phyloP scores from a whole-genome alignment of 2,113 vertebrate genomes.

The Halichoerus grypus region DNA sequence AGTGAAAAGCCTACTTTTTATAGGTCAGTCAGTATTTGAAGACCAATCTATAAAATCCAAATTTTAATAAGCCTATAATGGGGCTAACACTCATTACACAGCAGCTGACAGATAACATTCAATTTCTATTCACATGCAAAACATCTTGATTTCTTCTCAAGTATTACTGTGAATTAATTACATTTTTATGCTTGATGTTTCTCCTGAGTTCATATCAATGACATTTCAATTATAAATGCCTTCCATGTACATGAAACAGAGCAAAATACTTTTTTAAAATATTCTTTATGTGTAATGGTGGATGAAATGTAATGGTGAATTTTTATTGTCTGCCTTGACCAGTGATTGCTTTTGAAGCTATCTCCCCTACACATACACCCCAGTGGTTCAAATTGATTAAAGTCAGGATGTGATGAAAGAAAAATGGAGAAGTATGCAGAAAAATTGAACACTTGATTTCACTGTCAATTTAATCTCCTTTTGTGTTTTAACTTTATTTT shows the following conservation, averaged over 20 bases:
- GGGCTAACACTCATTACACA: background rate
- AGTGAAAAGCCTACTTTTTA: background rate
- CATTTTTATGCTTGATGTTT: background rate
- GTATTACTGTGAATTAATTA: constrained; percentile 43
- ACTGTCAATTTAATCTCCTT: background rate
- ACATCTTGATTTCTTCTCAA: background rate
- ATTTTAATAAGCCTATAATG: background rate
- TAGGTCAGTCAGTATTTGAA: constrained; percentile 22
- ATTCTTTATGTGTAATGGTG: background rate
- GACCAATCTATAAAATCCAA: background rate
- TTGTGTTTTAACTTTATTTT: background rate
- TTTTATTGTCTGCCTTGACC: background rate
- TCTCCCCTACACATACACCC: background rate
- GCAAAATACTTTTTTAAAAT: background rate
- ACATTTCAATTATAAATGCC: background rate
- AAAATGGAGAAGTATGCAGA: background rate
- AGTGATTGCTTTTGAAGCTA: background rate
- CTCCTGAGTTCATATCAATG: background rate
- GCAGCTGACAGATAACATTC: background rate
- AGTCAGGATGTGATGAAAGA: background rate
- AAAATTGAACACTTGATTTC: background rate
- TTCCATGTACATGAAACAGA: background rate
- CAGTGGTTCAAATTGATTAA: background rate
- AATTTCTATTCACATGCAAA: constrained; percentile 22
- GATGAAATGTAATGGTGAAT: background rate